Conservation (phyloP, 2,888 invertebrate species). For the Machimus atricapillus region DNA sequence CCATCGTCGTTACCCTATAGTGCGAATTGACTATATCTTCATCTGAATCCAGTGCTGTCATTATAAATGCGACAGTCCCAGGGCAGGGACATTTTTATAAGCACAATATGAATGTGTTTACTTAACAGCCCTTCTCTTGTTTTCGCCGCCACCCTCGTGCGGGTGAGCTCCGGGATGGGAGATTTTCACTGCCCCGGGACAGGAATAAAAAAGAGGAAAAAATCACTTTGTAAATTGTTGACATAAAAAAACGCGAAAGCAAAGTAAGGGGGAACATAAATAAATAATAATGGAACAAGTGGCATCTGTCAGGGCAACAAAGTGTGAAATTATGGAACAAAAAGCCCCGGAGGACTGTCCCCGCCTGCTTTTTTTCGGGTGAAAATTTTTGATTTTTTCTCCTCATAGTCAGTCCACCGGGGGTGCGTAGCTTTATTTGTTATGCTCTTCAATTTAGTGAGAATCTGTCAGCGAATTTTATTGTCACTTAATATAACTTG, state of each 20-base stretch:
- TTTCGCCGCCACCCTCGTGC: slow-evolving; percentile 32
- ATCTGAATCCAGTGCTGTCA: slow-evolving; percentile 42
- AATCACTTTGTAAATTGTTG: slow-evolving; percentile 48
- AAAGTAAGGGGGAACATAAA: slow-evolving; percentile 44
- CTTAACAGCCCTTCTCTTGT: slow-evolving; percentile 47
- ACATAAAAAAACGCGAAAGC: slow-evolving; percentile 43
- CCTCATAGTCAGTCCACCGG: not conserved
- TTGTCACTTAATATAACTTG: not conserved
- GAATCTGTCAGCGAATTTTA: not conserved
- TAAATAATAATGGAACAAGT: slow-evolving; percentile 54
- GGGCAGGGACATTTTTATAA: slow-evolving; percentile 45
- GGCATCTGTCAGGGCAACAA: slow-evolving; percentile 59
- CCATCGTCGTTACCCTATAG: not conserved
- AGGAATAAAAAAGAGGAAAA: slow-evolving; percentile 31
- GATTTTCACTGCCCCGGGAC: not conserved
- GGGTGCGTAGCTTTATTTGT: not conserved
- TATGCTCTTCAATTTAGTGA: not conserved
- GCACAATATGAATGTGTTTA: slow-evolving; percentile 47
- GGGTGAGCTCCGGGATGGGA: not conserved
- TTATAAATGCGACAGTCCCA: slow-evolving; percentile 25
- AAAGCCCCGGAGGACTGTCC: slow-evolving; percentile 21
- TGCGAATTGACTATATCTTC: slow-evolving; percentile 37
- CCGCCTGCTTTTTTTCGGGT: not conserved
- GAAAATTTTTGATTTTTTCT: slow-evolving; percentile 33
- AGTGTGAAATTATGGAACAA: slow-evolving; percentile 55